A percentile compares a stretch with the other conserved stretches of the same genome.
These are phyloP conservation scores for Pseudois nayaur DNA, from an alignment of 2,113 vertebrate species.

Conservation along the genomic window DNA sequence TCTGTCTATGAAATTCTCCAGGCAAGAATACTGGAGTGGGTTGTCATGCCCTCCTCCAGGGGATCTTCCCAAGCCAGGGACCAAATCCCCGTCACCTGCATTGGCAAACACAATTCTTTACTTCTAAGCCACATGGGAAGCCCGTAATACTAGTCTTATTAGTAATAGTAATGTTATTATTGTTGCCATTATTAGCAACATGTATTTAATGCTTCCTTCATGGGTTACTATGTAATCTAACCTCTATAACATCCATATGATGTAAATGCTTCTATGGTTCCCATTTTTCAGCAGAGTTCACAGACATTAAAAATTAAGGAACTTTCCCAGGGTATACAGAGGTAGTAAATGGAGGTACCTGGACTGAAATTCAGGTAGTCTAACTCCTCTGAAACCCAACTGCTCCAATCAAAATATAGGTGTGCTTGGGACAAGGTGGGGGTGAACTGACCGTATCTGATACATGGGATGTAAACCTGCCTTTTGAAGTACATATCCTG, in stretches of 20 bases:
- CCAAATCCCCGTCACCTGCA: rapidly evolving
- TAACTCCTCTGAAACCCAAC: background rate
- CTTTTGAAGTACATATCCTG: background rate
- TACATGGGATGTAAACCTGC: background rate
- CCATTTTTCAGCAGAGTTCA: background rate
- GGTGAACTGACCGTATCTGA: background rate
- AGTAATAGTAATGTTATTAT: background rate
- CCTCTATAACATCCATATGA: background rate
- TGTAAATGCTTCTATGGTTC: background rate
- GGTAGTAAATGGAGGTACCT: background rate
- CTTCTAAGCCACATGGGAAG: background rate
- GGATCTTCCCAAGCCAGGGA: background rate
- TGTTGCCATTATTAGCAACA: background rate
- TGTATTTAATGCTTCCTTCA: background rate
- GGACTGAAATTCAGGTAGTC: background rate
- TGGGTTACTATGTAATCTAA: background rate
- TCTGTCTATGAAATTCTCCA: background rate
- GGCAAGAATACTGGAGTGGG: background rate
- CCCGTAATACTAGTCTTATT: background rate
- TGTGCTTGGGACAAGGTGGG: background rate
- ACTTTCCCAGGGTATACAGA: background rate
- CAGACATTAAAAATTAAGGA: background rate
- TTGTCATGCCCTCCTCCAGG: background rate
- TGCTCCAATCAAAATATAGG: background rate
- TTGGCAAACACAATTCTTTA: background rate